phyloP scores from a whole-genome alignment of 2,113 vertebrate species.

The Spheniscus mendiculus region DNA sequence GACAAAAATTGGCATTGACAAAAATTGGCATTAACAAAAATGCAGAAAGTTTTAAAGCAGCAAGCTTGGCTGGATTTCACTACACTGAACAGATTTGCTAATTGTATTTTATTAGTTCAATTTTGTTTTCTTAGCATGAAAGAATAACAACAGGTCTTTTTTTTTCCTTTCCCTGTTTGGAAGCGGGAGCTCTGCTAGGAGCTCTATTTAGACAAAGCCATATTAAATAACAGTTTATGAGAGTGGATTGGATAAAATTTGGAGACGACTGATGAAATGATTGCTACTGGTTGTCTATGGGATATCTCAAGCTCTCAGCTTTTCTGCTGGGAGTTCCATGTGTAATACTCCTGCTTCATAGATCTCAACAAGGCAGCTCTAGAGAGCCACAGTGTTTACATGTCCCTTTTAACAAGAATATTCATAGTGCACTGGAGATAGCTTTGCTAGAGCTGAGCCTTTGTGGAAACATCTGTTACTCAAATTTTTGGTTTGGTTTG shows the following conservation, averaged over 20 bases:
- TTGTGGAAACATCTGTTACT: slow-evolving; percentile 6
- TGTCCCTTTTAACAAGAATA: not conserved
- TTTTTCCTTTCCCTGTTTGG: not conserved
- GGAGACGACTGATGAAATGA: slow-evolving; percentile 60
- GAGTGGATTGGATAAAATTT: slow-evolving; percentile 56
- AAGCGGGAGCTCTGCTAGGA: slow-evolving; percentile 54
- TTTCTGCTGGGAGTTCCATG: slow-evolving; percentile 48
- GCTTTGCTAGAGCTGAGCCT: not conserved
- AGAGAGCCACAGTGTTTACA: slow-evolving; percentile 13
- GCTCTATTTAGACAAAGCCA: slow-evolving; percentile 44
- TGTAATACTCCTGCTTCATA: not conserved
- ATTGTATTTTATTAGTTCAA: slow-evolving; percentile 63
- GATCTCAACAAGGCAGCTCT: not conserved
- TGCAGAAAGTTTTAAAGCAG: not conserved
- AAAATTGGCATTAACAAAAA: not conserved
- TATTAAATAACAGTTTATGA: slow-evolving; percentile 61
- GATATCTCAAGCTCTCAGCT: slow-evolving; percentile 45
- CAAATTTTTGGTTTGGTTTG: not conserved
- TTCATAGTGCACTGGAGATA: not conserved
- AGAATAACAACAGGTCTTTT: slow-evolving; percentile 31
- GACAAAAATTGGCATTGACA: not conserved
- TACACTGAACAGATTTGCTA: slow-evolving; percentile 39
- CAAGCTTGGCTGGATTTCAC: not conserved
- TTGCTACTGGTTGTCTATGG: slow-evolving; percentile 50
- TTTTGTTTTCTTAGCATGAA: slow-evolving; percentile 50